Evolutionary conservation across 2,797 vertebrate species (phyloP).

Genomic region (Lateolabrax maculatus): DNA sequence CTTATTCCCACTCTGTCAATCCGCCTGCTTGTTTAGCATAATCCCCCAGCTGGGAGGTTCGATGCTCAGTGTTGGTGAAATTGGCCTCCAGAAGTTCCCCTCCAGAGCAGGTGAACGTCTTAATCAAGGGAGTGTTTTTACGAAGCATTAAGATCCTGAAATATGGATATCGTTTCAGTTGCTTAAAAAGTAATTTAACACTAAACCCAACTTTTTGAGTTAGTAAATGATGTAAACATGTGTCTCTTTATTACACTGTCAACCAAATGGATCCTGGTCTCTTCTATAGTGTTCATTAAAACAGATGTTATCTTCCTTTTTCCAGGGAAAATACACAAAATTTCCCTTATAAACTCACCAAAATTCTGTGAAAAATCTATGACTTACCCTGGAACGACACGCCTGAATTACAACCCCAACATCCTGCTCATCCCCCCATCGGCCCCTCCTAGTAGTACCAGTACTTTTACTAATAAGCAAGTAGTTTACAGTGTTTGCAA

Average conservation of each 20-base stretch:
- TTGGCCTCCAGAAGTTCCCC: slow-evolving; percentile 21
- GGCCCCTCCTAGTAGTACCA: background rate
- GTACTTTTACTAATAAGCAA: background rate
- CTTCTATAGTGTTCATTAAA: background rate
- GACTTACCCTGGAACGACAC: background rate
- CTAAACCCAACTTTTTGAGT: background rate
- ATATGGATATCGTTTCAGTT: background rate
- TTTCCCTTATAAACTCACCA: background rate
- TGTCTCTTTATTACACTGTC: background rate
- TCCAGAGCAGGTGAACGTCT: background rate
- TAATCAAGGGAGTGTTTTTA: background rate
- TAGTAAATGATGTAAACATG: fast-evolving
- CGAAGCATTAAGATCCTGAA: slow-evolving; percentile 5
- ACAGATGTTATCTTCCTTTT: background rate
- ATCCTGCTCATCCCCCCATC: no score
- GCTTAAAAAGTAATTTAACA: background rate
- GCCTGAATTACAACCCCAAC: background rate
- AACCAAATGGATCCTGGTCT: background rate
- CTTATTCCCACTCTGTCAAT: slow-evolving; percentile 47
- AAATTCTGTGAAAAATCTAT: background rate
- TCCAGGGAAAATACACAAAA: background rate
- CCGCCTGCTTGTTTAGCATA: slow-evolving; percentile 62
- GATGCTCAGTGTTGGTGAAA: slow-evolving; percentile 9
- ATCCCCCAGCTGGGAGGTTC: slow-evolving; percentile 46
- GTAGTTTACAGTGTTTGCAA: background rate